Percentiles rank a stretch among this genome's conserved stretches.
Conservation (phyloP, 1,140 invertebrate genomes). For the Drosophila sproati region DNA sequence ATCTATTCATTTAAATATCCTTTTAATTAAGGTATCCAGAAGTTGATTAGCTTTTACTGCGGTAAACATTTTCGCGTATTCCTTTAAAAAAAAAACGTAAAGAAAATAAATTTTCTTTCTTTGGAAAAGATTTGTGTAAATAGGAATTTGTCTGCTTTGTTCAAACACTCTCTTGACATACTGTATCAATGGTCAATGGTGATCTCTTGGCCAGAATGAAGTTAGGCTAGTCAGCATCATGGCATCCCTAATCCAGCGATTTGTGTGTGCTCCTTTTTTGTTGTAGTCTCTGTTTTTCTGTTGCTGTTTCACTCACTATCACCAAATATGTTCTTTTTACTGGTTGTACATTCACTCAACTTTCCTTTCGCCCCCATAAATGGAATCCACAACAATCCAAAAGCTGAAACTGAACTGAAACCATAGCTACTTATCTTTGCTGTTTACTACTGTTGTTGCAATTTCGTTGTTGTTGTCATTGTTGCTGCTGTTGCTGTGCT, state of each 20-base stretch:
- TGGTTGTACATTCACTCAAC: slow-evolving; percentile 32
- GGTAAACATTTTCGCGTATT: no score
- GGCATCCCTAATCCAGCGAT: neutral
- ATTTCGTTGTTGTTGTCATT: slow-evolving; percentile 9
- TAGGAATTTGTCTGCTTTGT: no score
- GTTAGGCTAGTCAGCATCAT: slow-evolving; percentile 2
- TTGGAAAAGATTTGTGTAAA: no score
- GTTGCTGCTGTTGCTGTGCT: slow-evolving; percentile 39
- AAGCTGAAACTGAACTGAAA: neutral
- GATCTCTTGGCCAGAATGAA: neutral
- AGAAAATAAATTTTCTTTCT: no score
- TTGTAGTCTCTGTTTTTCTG: slow-evolving; percentile 8
- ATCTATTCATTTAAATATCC: no score
- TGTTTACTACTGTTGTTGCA: slow-evolving; percentile 13
- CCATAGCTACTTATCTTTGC: slow-evolving; percentile 14
- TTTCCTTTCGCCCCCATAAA: slow-evolving; percentile 15
- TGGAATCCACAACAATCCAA: slow-evolving; percentile 8
- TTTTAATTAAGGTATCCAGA: no score
- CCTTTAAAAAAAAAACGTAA: no score
- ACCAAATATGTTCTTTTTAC: slow-evolving; percentile 12
- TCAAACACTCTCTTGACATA: neutral
- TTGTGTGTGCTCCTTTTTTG: slow-evolving; percentile 7
- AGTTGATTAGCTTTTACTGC: no score
- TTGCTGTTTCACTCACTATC: slow-evolving; percentile 9
- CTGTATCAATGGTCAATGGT: neutral